Conservation (phyloP, 2,888 invertebrate species). For the Caenorhabditis angaria region DNA sequence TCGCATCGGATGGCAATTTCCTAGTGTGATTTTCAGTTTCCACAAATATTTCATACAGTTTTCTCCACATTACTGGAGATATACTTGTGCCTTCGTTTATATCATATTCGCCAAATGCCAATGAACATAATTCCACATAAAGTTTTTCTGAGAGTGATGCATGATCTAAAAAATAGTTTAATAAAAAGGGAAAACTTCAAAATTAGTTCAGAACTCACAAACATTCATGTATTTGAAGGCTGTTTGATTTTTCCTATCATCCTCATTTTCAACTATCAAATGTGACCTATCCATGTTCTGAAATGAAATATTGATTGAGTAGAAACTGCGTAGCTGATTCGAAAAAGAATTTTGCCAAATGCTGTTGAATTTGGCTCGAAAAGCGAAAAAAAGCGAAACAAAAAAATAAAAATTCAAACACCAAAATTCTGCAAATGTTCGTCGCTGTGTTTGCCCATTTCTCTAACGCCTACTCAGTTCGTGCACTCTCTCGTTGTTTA, state of each 20-base stretch:
- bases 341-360: too few relatives aligned
- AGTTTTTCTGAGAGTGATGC: conserved; percentile 29
- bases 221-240: conserved; percentile 34
- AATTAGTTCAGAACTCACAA: conserved; percentile 16
- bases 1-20: conserved; percentile 22
- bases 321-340: too few relatives aligned
- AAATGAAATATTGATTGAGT: background rate
- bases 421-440: background rate
- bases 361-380: background rate
- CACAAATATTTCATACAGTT: conserved; percentile 35
- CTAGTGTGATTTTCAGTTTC: conserved; percentile 31
- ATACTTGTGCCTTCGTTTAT: conserved; percentile 23
- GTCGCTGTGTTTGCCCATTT: background rate
- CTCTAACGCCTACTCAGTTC: too few relatives aligned
- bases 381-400: background rate
- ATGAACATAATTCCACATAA: conserved; percentile 22
- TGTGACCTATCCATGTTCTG: background rate
- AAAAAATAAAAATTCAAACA: background rate
- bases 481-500: background rate
- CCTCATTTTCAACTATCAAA: conserved; percentile 4
- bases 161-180: conserved; percentile 27
- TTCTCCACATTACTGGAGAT: conserved; percentile 34
- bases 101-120: conserved; percentile 32
- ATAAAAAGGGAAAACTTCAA: background rate
- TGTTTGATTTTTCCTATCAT: conserved; percentile 17